These are phyloP conservation scores for Mormyrus iriodes DNA, from an alignment of 2,113 vertebrate genomes.

Conservation along the genomic window DNA sequence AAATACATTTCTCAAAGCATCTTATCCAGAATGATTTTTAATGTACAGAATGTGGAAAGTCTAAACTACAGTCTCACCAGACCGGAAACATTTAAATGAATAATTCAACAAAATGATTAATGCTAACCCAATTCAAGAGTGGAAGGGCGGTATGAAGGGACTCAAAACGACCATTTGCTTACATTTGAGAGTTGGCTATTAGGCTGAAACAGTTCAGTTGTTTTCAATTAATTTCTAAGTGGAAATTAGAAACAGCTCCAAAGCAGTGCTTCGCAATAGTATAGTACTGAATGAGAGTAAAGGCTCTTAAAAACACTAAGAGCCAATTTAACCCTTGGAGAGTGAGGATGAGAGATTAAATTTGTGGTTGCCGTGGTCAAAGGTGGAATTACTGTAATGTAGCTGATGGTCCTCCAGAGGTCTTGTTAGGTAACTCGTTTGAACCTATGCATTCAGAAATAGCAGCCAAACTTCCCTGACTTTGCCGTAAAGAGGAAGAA, in stretches of 20 bases:
- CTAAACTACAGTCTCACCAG: conserved; percentile 1
- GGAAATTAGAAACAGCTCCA: not conserved
- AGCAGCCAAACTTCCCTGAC: not conserved
- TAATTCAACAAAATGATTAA: conserved; percentile 9
- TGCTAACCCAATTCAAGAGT: not conserved
- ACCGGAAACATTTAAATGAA: not conserved
- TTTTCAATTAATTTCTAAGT: conserved; percentile 7
- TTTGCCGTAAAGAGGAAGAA: not conserved
- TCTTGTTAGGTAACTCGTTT: not conserved
- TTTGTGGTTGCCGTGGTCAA: not conserved
- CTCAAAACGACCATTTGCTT: not conserved
- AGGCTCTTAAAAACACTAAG: not conserved
- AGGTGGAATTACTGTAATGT: not conserved
- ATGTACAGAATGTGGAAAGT: not conserved
- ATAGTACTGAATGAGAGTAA: not conserved
- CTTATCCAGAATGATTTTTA: not conserved
- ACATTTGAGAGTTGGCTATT: not conserved
- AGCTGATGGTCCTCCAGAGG: not conserved
- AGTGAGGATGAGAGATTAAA: not conserved
- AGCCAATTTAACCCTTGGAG: not conserved
- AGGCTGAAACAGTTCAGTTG: not conserved
- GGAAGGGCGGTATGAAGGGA: not conserved
- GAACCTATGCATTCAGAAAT: not conserved
- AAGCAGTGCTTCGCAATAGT: not conserved
- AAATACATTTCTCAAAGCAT: not conserved